phyloP scores from a whole-genome alignment of 2,888 invertebrate species.

The Protophormia terraenovae region DNA sequence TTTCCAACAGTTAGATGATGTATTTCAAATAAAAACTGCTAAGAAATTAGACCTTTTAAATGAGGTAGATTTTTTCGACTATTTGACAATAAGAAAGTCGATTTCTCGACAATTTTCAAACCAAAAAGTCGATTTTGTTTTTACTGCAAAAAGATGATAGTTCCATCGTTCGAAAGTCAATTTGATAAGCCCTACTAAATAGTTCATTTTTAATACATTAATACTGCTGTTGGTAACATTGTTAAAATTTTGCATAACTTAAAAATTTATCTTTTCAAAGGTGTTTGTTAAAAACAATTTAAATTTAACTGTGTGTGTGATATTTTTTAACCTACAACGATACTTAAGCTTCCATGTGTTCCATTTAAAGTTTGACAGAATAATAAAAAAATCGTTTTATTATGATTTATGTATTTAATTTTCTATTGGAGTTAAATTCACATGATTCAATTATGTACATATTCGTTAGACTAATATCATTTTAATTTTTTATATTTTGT shows the following conservation, averaged over 20 bases:
- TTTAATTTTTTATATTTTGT: neutral
- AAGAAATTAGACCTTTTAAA: too few relatives aligned
- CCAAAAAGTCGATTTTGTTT: too few relatives aligned
- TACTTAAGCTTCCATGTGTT: neutral
- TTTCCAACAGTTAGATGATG: too few relatives aligned
- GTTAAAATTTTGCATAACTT: neutral
- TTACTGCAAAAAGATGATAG: too few relatives aligned
- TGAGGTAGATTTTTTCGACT: too few relatives aligned
- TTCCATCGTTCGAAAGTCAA: too few relatives aligned
- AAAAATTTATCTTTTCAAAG: neutral
- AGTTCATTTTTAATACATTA: too few relatives aligned
- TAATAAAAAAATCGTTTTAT: neutral
- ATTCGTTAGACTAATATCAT: neutral
- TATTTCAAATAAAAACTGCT: too few relatives aligned
- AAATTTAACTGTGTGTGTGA: neutral
- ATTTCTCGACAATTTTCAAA: too few relatives aligned
- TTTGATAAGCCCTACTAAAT: too few relatives aligned
- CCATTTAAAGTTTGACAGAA: neutral
- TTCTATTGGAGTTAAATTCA: neutral
- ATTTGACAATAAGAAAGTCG: too few relatives aligned
- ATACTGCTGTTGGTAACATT: neutral
- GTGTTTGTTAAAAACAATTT: neutral
- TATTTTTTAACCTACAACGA: neutral
- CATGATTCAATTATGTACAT: neutral
- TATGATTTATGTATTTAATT: neutral